Evolutionary conservation across 2,888 invertebrate genomes (phyloP).

Genomic region (Tubulanus polymorphus): DNA sequence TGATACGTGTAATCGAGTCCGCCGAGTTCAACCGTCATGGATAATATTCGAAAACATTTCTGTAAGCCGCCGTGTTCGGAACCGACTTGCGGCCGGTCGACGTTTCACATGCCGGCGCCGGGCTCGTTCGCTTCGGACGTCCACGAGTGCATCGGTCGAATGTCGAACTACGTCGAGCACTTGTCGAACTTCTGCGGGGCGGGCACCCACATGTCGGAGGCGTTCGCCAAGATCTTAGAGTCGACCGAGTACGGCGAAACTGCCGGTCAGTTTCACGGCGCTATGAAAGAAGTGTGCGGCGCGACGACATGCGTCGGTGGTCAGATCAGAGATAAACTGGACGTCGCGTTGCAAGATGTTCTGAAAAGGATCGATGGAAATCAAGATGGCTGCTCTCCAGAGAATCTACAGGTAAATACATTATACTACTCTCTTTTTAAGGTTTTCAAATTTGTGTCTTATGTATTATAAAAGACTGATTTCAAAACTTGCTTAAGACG

Average conservation of each 20-base stretch:
- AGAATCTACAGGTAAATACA: conserved; percentile 2
- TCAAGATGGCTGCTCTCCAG: not conserved
- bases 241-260: conserved; percentile 14
- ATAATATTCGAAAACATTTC: not conserved
- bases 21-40: too few relatives aligned
- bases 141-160: not conserved
- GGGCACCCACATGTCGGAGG: conserved; percentile 28
- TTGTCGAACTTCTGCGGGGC: conserved; percentile 28
- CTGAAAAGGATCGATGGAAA: not conserved
- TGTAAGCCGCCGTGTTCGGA: not conserved
- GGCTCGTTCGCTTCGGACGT: not conserved
- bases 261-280: conserved; percentile 7
- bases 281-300: conserved; percentile 4
- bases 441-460: too few relatives aligned
- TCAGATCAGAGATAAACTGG: conserved; percentile 8
- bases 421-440: too few relatives aligned
- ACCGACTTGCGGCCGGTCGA: not conserved
- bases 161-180: conserved; percentile 21
- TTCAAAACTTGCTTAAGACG: too few relatives aligned
- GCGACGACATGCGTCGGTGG: conserved; percentile 5
- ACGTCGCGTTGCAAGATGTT: not conserved
- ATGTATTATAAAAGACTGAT: too few relatives aligned
- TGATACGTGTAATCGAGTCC: too few relatives aligned
- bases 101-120: not conserved
- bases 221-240: conserved; percentile 23